phyloP scores from a whole-genome alignment of 2,113 vertebrate species.

The Riparia riparia region DNA sequence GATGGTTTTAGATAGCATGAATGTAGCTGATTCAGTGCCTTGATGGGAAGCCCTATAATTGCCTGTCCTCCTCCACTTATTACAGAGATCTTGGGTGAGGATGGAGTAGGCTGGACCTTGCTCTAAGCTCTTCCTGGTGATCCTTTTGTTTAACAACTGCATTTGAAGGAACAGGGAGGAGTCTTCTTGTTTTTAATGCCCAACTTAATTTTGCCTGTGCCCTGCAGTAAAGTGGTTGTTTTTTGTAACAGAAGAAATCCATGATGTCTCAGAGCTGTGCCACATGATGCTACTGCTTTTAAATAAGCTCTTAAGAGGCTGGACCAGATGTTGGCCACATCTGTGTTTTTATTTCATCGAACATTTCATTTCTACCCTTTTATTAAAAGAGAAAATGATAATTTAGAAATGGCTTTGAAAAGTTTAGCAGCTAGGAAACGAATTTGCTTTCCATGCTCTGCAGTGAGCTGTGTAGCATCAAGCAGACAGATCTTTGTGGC shows the following conservation, averaged over 20 bases:
- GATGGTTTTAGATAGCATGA: background rate
- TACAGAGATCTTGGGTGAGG: background rate
- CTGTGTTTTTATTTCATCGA: conserved; percentile 49
- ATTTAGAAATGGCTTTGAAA: conserved; percentile 31
- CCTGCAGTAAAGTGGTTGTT: conserved; percentile 32
- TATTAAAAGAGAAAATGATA: conserved; percentile 52
- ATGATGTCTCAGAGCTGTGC: background rate
- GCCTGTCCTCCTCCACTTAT: background rate
- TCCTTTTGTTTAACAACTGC: background rate
- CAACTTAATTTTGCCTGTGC: conserved; percentile 14
- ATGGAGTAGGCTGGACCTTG: background rate
- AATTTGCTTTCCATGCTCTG: background rate
- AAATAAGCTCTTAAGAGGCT: conserved; percentile 68
- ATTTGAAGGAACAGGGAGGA: background rate
- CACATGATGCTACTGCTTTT: conserved; percentile 52
- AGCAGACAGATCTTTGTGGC: background rate
- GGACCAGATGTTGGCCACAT: conserved; percentile 69
- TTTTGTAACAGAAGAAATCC: conserved; percentile 29
- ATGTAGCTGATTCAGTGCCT: background rate
- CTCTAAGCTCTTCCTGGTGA: background rate
- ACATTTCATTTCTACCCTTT: conserved; percentile 1
- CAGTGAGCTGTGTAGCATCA: background rate
- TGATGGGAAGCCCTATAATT: background rate
- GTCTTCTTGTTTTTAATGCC: background rate
- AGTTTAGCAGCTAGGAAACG: conserved; percentile 9